Base-by-base conservation (phyloP, 1,140 invertebrate genomes). In the Listronotus oregonensis region DNA sequence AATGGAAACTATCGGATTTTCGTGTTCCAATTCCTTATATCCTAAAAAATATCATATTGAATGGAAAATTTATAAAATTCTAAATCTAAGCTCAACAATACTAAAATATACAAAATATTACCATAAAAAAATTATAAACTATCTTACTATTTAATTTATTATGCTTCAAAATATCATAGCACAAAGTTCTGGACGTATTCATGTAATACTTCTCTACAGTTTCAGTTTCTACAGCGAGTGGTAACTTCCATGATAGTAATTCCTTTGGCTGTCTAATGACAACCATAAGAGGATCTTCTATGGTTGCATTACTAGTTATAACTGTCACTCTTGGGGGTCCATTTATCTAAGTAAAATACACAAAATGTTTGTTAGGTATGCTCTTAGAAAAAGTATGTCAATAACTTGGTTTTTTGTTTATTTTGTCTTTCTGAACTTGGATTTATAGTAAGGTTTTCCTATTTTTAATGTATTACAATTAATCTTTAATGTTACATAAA, bases 201-300 rank as follows among this genome's bases (percentile, higher is more conserved):
- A 77, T 79, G 73, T 85, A 87, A 52, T 82, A 77, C 72, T 83
- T 82, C 74, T 78, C 60, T 15, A 73, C 77, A 46, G 75, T 74
- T 5, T 76, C 74, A 0, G 83, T 82, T 66, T 86, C 83, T 0
- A 87, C 80, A 37, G 82, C 65, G 65, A 89, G 76, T 7, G 89
- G 89, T 15, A 90, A 74, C 69, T 88, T 85, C 89, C 89, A 90
- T 5, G 87, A 89, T 57, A 88, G 76, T 8, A 89, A 82, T 51
- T 82, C 81, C 80, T 85, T 83, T 56, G 88, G 85, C 75, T 90
- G 87, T 67, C 86, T 75, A 0, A 87, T 84, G 1, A 88, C 88
- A 64, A 89, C 83, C 70, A 90, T 84, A 1, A 89, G 72, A 3
- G 89, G 88, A 71, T 80, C 84, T 0, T 55, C n/a, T n/a, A 79